Evolutionary conservation across 2,797 vertebrate species (phyloP), one percentile per base, ranked within the genome.

Genomic region (Karalla daura): DNA sequence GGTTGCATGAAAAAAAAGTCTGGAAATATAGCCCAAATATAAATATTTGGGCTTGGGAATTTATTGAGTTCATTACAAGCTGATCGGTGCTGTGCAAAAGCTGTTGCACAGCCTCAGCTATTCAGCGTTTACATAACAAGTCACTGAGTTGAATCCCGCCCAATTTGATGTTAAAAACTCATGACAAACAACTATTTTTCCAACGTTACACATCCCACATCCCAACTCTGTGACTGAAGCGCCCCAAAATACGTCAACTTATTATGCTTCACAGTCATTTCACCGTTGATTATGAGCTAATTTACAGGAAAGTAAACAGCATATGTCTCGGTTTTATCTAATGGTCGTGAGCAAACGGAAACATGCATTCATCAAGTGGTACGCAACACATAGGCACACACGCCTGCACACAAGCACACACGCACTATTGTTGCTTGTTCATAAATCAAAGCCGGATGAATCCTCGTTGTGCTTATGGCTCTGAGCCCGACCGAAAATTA

Each of bases 21-120:
- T n/a, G n/a, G n/a, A n/a, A n/a, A n/a, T n/a, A n/a, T n/a, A n/a
- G n/a, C n/a, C n/a, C n/a, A n/a, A n/a, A n/a, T n/a, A n/a, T n/a
- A n/a, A n/a, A n/a, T n/a, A n/a, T n/a, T n/a, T n/a, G n/a, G n/a
- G n/a, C n/a, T n/a, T n/a, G n/a, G n/a, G n/a, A n/a, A n/a, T n/a
- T n/a, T n/a, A n/a, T n/a, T n/a, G 28, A 41, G 32, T 50, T 45
- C n/a, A n/a, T 71, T 5, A 41, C 24, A 70, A 74, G 46, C 0
- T 1, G 45, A 51, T 63, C 32, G 41, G n/a, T 37, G 6, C n/a
- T 13, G 27, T 15, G 18, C 37, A 13, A 12, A 36, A 56, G 20
- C 3, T 49, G 32, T 25, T 77, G 58, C 32, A 50, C 20, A 43
- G 21, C 44, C 12, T 23, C 44, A 27, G 27, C 58, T 33, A 47